Evolutionary conservation across 2,797 vertebrate genomes (phyloP).

Genomic region (Melanotaenia parkinsoni): DNA sequence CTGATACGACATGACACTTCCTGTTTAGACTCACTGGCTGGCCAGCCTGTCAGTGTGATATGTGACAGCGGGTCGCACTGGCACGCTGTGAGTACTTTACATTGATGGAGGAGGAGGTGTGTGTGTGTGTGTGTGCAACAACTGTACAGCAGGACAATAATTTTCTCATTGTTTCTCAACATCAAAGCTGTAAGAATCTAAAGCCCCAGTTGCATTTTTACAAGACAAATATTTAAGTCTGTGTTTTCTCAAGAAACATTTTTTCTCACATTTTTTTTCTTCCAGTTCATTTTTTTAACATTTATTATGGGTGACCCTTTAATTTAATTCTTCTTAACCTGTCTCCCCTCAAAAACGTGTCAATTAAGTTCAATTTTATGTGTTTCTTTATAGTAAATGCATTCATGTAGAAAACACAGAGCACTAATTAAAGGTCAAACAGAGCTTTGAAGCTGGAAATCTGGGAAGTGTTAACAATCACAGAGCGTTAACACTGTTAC

Average conservation of each 20-base stretch:
- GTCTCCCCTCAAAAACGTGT: too few relatives aligned
- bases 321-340: too few relatives aligned
- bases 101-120: background rate
- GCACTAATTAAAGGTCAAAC: background rate
- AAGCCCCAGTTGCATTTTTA: too few relatives aligned
- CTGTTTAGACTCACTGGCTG: conserved; percentile 48
- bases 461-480: background rate
- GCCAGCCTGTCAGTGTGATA: conserved; percentile 46
- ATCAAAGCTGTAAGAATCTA: background rate
- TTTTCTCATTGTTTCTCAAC: background rate
- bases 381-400: too few relatives aligned
- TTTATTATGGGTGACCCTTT: too few relatives aligned
- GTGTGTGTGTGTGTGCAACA: background rate
- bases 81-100: conserved; percentile 8
- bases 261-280: too few relatives aligned
- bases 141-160: background rate
- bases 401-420: background rate
- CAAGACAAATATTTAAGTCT: too few relatives aligned
- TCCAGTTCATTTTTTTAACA: too few relatives aligned
- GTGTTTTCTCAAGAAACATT: too few relatives aligned
- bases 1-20: conserved; percentile 54
- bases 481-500: background rate
- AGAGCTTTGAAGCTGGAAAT: background rate
- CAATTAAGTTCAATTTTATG: too few relatives aligned
- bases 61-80: conserved; percentile 22